Evolutionary conservation across 2,888 invertebrate genomes (phyloP).

Genomic region (Biston betularia): DNA sequence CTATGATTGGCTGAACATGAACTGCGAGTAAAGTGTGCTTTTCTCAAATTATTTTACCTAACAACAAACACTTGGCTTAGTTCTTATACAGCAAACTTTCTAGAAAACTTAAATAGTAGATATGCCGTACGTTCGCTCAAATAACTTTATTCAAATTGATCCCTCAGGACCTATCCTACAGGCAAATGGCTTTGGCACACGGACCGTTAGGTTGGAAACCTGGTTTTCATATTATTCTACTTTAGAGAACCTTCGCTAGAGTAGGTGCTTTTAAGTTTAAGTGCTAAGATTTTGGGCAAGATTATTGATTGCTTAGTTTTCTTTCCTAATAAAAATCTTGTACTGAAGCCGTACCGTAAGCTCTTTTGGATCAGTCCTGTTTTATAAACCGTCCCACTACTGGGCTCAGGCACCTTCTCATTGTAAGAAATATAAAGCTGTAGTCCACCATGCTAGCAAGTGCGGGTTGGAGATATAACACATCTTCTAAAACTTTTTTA

Average conservation of each 20-base stretch:
- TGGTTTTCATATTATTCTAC: conserved; percentile 16
- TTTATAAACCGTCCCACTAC: no score
- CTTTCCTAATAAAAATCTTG: not conserved
- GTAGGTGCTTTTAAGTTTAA: not conserved
- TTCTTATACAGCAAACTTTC: not conserved
- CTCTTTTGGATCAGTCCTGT: no score
- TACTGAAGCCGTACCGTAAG: not conserved
- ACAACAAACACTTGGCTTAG: no score
- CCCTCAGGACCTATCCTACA: conserved; percentile 23
- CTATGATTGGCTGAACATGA: not conserved
- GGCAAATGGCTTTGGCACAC: conserved; percentile 20
- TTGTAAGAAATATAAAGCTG: no score
- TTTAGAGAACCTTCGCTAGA: conserved; percentile 1
- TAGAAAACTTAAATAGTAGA: conserved; percentile 7
- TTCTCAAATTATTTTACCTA: not conserved
- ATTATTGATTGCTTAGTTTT: not conserved
- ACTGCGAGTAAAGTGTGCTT: not conserved
- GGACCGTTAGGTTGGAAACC: conserved; percentile 13
- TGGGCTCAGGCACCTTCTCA: no score
- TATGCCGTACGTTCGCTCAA: conserved; percentile 16
- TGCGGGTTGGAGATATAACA: no score
- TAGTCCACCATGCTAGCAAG: no score
- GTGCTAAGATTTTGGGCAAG: not conserved
- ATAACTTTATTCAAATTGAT: conserved; percentile 34
- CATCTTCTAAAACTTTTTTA: no score